A percentile compares a stretch with the other conserved stretches of the same genome.
Conservation (phyloP, 92 coral and sea anemone genomes). For the Epizoanthus rinbou region DNA sequence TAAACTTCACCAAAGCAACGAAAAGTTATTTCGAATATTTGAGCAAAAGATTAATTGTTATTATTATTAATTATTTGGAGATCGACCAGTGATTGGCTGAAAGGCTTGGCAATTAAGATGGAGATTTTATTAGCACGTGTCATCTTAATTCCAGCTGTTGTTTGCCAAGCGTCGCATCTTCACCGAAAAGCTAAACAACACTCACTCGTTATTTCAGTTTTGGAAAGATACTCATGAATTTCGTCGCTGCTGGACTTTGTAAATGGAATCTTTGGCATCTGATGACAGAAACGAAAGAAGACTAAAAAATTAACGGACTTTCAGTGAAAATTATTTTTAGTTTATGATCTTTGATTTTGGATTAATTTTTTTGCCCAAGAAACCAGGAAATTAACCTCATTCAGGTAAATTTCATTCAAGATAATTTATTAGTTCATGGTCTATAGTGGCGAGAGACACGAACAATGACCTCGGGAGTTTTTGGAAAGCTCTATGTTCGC, state of each 20-base stretch:
- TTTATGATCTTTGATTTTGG: slow-evolving; percentile 2
- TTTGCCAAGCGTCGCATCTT: slow-evolving; percentile 7
- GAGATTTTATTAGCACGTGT: not conserved
- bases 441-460: not conserved
- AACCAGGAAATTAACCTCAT: not conserved
- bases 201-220: not conserved
- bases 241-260: not conserved
- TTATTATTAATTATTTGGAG: not conserved
- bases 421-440: not conserved
- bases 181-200: slow-evolving; percentile 6
- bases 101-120: not conserved
- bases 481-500: not conserved
- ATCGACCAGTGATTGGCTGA: slow-evolving; percentile 5
- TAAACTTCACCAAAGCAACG: slow-evolving; percentile 7
- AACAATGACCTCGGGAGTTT: not conserved
- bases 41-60: slow-evolving; percentile 10
- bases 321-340: not conserved
- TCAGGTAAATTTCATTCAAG: not conserved
- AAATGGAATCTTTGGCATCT: not conserved
- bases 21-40: not conserved
- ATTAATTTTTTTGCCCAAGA: not conserved
- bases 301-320: not conserved
- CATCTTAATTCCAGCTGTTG: slow-evolving; percentile 9
- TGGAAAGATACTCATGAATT: not conserved
- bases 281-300: not conserved